Evolutionary conservation across 2,888 invertebrate species (phyloP).

Genomic region (Abrostola tripartita): DNA sequence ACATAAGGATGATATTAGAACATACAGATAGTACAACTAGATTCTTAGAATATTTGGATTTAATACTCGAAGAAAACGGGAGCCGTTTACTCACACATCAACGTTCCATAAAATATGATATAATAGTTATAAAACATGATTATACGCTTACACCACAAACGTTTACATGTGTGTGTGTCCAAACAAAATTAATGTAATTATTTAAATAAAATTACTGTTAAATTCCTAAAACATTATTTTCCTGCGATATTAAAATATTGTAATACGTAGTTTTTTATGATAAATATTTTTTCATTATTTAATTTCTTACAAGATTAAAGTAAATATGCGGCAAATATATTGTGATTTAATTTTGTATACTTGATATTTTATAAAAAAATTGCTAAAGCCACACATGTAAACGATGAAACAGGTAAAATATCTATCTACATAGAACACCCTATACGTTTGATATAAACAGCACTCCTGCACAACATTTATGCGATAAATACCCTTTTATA

Average conservation of each 20-base stretch:
- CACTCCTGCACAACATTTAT: conserved; percentile 51
- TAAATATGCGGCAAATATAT: no score
- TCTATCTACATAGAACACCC: conserved; percentile 52
- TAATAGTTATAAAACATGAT: conserved; percentile 53
- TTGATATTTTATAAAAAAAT: no score
- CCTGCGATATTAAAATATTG: no score
- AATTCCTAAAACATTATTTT: no score
- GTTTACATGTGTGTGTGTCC: conserved; percentile 23
- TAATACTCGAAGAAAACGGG: conserved; percentile 52
- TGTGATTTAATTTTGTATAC: no score
- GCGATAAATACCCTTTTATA: conserved; percentile 65
- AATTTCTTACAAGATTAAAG: no score
- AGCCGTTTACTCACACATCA: conserved; percentile 41
- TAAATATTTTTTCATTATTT: neutral
- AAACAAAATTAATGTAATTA: neutral
- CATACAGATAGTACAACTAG: conserved; percentile 41
- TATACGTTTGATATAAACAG: conserved; percentile 54
- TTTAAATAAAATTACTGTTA: no score
- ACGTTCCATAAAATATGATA: conserved; percentile 49
- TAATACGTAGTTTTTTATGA: neutral
- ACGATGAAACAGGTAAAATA: conserved; percentile 42
- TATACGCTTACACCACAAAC: conserved; percentile 47
- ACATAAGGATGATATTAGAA: conserved; percentile 49
- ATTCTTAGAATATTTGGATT: conserved; percentile 47
- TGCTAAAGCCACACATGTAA: conserved; percentile 21